These are phyloP conservation scores for Stictocephala bisonia DNA, from an alignment of 2,888 invertebrate species.

Conservation along the genomic window DNA sequence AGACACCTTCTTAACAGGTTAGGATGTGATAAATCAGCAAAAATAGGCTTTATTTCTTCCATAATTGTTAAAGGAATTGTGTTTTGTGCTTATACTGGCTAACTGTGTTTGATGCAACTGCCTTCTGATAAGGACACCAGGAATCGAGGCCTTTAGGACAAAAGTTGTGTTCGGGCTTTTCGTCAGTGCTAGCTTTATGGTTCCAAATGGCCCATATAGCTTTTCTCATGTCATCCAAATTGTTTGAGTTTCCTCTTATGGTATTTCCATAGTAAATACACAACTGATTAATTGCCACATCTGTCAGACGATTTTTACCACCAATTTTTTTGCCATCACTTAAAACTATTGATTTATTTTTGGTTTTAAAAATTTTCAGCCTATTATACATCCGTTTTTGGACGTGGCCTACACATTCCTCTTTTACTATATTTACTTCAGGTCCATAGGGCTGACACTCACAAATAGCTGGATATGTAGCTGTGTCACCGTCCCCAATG, in stretches of 20 bases:
- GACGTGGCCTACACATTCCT: slow-evolving; percentile 50
- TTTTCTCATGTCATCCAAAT: neutral
- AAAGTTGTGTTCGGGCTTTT: slow-evolving; percentile 54
- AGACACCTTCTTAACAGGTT: neutral
- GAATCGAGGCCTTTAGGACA: slow-evolving; percentile 51
- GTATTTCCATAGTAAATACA: slow-evolving; percentile 28
- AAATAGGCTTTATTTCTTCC: neutral
- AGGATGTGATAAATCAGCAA: neutral
- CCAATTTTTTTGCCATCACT: slow-evolving; percentile 9
- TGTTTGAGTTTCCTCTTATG: slow-evolving; percentile 11
- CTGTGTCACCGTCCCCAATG: slow-evolving; percentile 46
- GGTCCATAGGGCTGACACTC: slow-evolving; percentile 40
- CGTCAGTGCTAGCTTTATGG: slow-evolving; percentile 51
- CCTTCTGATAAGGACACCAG: slow-evolving; percentile 55
- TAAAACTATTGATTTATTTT: slow-evolving; percentile 1
- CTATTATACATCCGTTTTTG: slow-evolving; percentile 50
- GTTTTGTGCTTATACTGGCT: neutral
- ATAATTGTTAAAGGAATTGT: slow-evolving; percentile 8
- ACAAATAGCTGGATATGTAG: slow-evolving; percentile 27
- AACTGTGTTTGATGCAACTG: slow-evolving; percentile 27
- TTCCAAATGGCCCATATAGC: slow-evolving; percentile 23
- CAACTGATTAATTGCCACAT: slow-evolving; percentile 12
- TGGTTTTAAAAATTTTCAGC: slow-evolving; percentile 12
- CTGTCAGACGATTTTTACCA: slow-evolving; percentile 18
- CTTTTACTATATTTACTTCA: slow-evolving; percentile 33